A percentile compares a stretch with the other conserved stretches of the same genome.
Evolutionary conservation across 1,140 invertebrate genomes (phyloP).

Genomic region (Zeugodacus cucurbitae): DNA sequence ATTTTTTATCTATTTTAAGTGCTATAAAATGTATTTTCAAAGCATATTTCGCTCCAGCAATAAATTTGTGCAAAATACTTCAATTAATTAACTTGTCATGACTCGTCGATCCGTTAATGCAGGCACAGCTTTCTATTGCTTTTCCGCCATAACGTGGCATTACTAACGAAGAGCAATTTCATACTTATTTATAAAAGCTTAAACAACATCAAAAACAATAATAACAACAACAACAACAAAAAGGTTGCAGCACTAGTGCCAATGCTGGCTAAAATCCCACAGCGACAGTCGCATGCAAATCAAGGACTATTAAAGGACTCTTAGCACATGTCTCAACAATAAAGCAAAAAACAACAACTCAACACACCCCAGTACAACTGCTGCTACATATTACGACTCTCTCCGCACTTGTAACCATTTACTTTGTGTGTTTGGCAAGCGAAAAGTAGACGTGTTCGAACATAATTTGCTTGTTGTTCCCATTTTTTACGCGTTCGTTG

Average conservation of each 20-base stretch:
- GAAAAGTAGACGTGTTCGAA: constrained; percentile 24
- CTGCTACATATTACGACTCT: not conserved
- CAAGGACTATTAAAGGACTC: constrained; percentile 27
- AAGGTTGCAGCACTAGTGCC: no score
- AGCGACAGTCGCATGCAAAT: constrained; percentile 4
- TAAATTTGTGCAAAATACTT: not conserved
- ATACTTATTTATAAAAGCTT: not conserved
- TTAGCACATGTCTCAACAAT: not conserved
- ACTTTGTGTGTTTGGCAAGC: not conserved
- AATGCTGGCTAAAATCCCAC: not conserved
- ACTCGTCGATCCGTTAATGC: not conserved
- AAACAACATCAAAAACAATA: not conserved
- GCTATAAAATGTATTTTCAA: not conserved
- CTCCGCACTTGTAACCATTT: not conserved
- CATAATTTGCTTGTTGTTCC: constrained; percentile 11
- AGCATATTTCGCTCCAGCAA: not conserved
- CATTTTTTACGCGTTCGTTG: not conserved
- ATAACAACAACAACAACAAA: no score
- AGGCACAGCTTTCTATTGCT: not conserved
- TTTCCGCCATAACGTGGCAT: not conserved
- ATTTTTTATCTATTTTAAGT: not conserved
- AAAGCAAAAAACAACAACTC: not conserved
- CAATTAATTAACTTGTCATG: constrained; percentile 4
- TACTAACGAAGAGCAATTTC: not conserved
- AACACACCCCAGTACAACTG: not conserved